Conservation (phyloP, 2,888 invertebrate species). For the Cheilosia scutellata region DNA sequence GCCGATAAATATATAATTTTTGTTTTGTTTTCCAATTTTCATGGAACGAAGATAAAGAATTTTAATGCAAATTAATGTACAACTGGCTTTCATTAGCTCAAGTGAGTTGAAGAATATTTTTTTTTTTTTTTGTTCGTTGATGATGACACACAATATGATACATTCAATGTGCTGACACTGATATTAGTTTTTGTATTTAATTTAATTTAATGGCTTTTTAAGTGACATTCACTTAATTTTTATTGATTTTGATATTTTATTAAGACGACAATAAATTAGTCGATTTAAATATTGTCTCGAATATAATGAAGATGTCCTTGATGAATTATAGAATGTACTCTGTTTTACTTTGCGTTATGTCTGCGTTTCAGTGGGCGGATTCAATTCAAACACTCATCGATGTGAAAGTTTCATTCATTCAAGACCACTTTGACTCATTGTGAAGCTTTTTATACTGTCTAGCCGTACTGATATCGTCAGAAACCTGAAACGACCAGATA, state of each 20-base stretch:
- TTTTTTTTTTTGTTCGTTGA: constrained; percentile 19
- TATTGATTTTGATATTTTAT: constrained; percentile 37
- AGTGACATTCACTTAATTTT: constrained; percentile 38
- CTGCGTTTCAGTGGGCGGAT: no score
- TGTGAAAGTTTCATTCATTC: no score
- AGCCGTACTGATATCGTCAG: no score
- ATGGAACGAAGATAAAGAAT: background rate
- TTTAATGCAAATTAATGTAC: constrained; percentile 50
- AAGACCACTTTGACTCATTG: no score
- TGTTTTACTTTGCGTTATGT: no score
- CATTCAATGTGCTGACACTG: constrained; percentile 1
- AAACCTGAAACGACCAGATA: no score
- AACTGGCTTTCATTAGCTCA: constrained; percentile 46
- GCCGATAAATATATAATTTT: constrained; percentile 16
- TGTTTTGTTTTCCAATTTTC: background rate
- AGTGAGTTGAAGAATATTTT: constrained; percentile 15
- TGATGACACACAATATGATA: constrained; percentile 37
- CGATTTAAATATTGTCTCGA: no score
- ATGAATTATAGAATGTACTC: no score
- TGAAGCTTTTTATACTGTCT: no score
- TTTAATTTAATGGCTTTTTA: constrained; percentile 33
- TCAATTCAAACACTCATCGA: no score
- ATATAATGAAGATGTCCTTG: no score
- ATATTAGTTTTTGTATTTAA: background rate
- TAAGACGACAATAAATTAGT: constrained; percentile 14